phyloP scores from a whole-genome alignment of 37 sponge, comb jelly and placozoan genomes.

The Ianthella basta region DNA sequence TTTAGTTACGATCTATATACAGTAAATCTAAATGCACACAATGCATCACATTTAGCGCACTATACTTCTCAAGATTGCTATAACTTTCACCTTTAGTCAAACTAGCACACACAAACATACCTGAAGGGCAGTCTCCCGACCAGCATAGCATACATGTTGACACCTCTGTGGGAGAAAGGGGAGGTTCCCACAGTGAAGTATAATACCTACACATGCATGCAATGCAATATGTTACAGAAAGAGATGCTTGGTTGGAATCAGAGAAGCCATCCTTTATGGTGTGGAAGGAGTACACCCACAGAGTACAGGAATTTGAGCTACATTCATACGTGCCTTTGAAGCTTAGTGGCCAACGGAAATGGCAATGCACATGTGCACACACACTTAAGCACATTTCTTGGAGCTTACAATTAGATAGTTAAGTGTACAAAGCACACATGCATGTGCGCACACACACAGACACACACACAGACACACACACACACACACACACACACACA shows the following conservation, averaged over 20 bases:
- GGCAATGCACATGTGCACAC: neutral
- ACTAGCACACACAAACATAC: slow-evolving; percentile 12
- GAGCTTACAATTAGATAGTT: no score
- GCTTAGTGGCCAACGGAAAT: neutral
- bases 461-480: slow-evolving; percentile 37
- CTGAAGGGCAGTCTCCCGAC: slow-evolving; percentile 95
- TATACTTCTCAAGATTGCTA: no score
- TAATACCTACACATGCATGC: neutral
- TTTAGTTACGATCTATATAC: no score
- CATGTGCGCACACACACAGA: slow-evolving; percentile 3
- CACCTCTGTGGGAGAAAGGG: slow-evolving; percentile 68
- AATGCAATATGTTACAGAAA: neutral
- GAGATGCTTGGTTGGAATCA: no score
- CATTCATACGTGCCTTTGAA: no score
- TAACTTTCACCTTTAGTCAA: neutral
- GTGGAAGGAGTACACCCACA: neutral
- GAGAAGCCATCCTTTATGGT: no score
- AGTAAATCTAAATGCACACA: no score
- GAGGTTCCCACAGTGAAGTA: neutral
- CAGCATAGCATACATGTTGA: slow-evolving; percentile 98
- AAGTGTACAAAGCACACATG: neutral
- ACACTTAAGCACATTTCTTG: no score
- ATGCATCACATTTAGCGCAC: neutral
- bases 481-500: slow-evolving; percentile 51
- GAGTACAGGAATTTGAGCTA: neutral